Percentiles rank a stretch among this genome's conserved stretches.
Evolutionary conservation across 2,797 vertebrate genomes (phyloP).

Genomic region (Premnoplex brunnescens): DNA sequence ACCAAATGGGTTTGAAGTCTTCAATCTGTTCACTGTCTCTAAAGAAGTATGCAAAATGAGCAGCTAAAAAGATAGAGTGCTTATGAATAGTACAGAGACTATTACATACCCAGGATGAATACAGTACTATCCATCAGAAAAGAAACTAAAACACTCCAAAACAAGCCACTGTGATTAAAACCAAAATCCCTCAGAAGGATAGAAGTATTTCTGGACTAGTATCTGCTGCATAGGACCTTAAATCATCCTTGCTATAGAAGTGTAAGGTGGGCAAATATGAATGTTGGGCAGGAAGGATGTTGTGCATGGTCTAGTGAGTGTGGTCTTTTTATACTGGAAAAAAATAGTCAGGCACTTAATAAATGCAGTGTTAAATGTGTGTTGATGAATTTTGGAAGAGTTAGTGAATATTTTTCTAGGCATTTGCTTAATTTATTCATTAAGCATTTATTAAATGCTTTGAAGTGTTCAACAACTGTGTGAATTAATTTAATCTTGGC

Average conservation of each 20-base stretch:
- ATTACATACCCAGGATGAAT: not conserved
- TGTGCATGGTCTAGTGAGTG: not conserved
- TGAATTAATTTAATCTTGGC: not conserved
- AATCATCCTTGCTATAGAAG: not conserved
- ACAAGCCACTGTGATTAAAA: not conserved
- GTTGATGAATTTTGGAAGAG: not conserved
- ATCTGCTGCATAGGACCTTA: not conserved
- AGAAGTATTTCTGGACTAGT: not conserved
- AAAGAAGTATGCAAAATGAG: not conserved
- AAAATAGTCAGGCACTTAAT: not conserved
- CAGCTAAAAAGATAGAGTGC: not conserved
- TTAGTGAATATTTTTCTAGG: not conserved
- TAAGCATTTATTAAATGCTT: not conserved
- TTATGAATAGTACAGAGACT: not conserved
- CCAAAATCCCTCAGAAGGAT: not conserved
- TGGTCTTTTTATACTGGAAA: not conserved
- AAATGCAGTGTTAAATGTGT: not conserved
- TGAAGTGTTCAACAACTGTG: not conserved
- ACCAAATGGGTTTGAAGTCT: not conserved
- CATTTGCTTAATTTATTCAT: not conserved
- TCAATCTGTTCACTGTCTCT: not conserved
- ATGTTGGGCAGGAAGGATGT: rapidly evolving
- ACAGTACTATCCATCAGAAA: not conserved
- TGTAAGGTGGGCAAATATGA: not conserved
- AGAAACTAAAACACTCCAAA: not conserved